Conservation (phyloP, 2,797 vertebrate species). For the Chrysocyon brachyurus region DNA sequence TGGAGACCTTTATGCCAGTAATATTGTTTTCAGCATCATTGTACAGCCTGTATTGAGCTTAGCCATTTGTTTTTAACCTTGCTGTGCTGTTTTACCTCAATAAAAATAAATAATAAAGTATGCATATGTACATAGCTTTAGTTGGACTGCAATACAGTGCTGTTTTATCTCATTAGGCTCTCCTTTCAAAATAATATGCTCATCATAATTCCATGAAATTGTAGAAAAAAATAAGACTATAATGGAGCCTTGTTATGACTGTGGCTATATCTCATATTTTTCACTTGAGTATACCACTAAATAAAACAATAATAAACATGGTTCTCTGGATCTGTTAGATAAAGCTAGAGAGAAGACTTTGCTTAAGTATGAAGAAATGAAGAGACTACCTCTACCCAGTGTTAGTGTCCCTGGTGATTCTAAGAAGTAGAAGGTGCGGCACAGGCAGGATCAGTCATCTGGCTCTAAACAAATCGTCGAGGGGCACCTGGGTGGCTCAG, state of each 20-base stretch:
- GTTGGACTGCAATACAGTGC: not conserved
- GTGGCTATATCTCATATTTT: not conserved
- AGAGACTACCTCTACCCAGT: not conserved
- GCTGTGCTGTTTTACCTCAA: constrained; percentile 71
- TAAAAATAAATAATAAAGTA: constrained; percentile 16
- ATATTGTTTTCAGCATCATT: constrained; percentile 58
- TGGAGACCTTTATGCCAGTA: constrained; percentile 57
- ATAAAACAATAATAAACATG: constrained; percentile 36
- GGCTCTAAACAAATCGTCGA: not conserved
- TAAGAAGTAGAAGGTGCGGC: not conserved
- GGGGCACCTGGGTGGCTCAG: too few relatives aligned
- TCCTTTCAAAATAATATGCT: constrained; percentile 54
- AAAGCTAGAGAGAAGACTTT: not conserved
- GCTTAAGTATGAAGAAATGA: not conserved
- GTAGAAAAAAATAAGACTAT: not conserved
- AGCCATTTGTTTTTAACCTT: constrained; percentile 64
- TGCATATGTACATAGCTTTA: constrained; percentile 69
- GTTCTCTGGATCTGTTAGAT: not conserved
- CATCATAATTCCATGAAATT: not conserved
- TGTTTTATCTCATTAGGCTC: constrained; percentile 8
- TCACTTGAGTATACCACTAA: not conserved
- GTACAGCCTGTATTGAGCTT: constrained; percentile 34
- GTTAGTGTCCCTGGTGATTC: not conserved
- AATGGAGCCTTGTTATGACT: not conserved
- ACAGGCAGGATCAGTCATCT: not conserved